These are phyloP conservation scores for Cybosia mesomella DNA, from an alignment of 2,888 invertebrate genomes.

Conservation along the genomic window DNA sequence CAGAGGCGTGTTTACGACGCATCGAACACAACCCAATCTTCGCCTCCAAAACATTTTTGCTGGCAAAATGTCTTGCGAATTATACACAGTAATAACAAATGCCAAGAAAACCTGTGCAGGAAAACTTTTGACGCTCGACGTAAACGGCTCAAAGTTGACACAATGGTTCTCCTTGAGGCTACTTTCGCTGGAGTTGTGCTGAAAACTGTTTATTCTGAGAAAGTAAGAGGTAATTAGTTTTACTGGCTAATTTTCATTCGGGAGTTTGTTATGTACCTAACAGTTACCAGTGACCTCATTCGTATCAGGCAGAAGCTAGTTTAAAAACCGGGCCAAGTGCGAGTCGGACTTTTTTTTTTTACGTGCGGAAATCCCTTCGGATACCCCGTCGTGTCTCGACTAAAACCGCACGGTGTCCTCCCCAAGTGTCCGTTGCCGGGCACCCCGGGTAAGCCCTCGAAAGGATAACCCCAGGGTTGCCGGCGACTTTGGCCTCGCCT, in stretches of 20 bases:
- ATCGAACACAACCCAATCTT: slow-evolving; percentile 63
- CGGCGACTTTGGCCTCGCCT: no score
- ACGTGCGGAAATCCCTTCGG: no score
- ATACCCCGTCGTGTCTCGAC: no score
- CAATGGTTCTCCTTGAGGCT: slow-evolving; percentile 43
- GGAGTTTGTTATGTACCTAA: background rate
- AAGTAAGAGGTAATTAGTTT: slow-evolving; percentile 5
- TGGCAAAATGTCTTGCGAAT: slow-evolving; percentile 58
- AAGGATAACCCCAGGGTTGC: no score
- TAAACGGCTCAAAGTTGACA: slow-evolving; percentile 49
- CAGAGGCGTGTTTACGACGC: slow-evolving; percentile 75
- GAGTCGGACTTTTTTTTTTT: no score
- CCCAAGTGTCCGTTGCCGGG: no score
- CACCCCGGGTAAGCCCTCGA: no score
- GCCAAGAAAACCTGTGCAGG: slow-evolving; percentile 52
- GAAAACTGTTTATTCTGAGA: slow-evolving; percentile 1
- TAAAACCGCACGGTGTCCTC: no score
- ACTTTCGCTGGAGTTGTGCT: slow-evolving; percentile 23
- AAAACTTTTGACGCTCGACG: slow-evolving; percentile 50
- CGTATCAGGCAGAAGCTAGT: no score
- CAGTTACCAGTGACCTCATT: background rate
- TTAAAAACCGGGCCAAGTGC: no score
- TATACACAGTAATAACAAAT: slow-evolving; percentile 67
- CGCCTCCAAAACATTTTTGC: slow-evolving; percentile 61
- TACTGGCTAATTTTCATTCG: background rate